phyloP scores from a whole-genome alignment of 1,140 invertebrate genomes.

The Zaprionus tsacasi region DNA sequence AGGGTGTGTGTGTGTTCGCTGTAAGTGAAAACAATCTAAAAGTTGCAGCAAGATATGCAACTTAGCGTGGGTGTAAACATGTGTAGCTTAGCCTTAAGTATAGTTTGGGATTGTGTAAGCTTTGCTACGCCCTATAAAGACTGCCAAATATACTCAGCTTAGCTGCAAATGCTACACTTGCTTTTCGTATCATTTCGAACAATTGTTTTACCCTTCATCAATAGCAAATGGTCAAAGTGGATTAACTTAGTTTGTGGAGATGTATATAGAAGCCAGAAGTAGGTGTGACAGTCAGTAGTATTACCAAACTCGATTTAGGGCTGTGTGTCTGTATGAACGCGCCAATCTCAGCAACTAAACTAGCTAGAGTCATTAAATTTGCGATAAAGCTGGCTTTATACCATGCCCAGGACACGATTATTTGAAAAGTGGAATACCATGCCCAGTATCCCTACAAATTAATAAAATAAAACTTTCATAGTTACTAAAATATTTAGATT shows the following conservation, averaged over 20 bases:
- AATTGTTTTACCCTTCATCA: too few species aligned
- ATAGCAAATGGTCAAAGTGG: too few species aligned
- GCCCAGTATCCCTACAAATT: neutral
- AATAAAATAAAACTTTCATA: too few species aligned
- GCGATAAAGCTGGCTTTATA: too few species aligned
- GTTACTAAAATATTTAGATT: too few species aligned
- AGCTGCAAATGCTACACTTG: too few species aligned
- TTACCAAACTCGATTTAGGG: too few species aligned
- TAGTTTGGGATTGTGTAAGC: neutral
- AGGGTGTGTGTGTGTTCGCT: constrained; percentile 42
- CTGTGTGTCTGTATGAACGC: neutral
- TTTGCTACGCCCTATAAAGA: neutral
- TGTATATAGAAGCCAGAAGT: too few species aligned
- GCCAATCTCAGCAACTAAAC: neutral
- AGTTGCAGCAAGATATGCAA: constrained; percentile 59
- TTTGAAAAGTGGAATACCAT: neutral
- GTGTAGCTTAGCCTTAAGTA: neutral
- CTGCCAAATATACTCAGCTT: neutral
- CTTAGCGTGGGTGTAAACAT: neutral
- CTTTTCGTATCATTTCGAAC: neutral
- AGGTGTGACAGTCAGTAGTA: too few species aligned
- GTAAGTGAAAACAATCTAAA: constrained; percentile 77
- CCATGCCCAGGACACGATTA: too few species aligned
- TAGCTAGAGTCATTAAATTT: neutral
- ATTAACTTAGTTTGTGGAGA: too few species aligned